These are phyloP conservation scores for Agrotis ipsilon DNA, from an alignment of 2,888 invertebrate species.

Conservation along the genomic window DNA sequence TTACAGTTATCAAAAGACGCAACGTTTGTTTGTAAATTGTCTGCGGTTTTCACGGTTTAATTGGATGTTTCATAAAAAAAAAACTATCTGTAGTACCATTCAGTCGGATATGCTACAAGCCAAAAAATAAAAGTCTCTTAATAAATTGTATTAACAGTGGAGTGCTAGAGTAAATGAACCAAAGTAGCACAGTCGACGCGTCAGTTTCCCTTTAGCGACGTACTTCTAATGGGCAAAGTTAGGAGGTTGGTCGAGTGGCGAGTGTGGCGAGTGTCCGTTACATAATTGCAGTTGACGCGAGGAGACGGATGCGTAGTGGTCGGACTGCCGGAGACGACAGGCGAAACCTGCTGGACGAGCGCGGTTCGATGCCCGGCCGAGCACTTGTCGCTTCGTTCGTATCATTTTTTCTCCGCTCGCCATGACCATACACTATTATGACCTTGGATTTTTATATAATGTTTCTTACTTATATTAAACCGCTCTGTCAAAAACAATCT, in stretches of 20 bases:
- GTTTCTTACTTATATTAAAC: constrained; percentile 20
- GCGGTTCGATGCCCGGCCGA: constrained; percentile 82
- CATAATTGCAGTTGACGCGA: constrained; percentile 80
- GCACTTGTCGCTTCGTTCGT: constrained; percentile 77
- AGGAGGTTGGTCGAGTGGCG: constrained; percentile 63
- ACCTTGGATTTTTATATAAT: constrained; percentile 68
- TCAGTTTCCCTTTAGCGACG: constrained; percentile 33
- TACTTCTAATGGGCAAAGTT: constrained; percentile 56
- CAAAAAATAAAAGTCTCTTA: constrained; percentile 1
- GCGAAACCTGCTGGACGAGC: constrained; percentile 82
- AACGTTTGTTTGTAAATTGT: constrained; percentile 51
- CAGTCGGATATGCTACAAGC: background rate
- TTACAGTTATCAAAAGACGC: constrained; percentile 23
- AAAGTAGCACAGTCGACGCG: constrained; percentile 33
- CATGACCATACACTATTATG: constrained; percentile 69
- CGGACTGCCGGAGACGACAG: constrained; percentile 65
- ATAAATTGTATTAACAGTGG: constrained; percentile 20
- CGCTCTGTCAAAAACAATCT: constrained; percentile 24
- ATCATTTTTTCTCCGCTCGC: constrained; percentile 71
- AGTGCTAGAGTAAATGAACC: constrained; percentile 20
- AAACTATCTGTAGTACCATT: background rate
- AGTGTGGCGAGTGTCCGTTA: constrained; percentile 73
- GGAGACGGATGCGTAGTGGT: constrained; percentile 74
- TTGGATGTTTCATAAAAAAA: too few species aligned
- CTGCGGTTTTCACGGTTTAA: constrained; percentile 13